A percentile compares a stretch with the other conserved stretches of the same genome.
These are phyloP conservation scores for Sussaba pulchella DNA, from an alignment of 2,888 invertebrate genomes.

Conservation along the genomic window DNA sequence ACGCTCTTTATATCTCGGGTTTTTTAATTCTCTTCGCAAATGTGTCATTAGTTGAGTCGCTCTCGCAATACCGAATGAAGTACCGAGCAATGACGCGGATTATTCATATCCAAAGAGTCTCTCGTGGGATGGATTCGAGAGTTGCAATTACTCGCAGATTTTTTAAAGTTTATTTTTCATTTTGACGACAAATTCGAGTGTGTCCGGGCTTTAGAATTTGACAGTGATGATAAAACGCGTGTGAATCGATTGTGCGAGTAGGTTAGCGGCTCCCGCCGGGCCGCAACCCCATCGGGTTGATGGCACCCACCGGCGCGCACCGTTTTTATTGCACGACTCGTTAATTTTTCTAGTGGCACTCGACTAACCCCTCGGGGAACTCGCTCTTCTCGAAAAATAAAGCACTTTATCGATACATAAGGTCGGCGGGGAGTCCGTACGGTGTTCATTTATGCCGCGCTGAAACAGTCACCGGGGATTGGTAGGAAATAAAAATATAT, in stretches of 20 bases:
- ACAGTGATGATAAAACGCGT: constrained; percentile 19
- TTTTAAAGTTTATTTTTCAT: background rate
- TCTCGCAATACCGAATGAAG: too few relatives aligned
- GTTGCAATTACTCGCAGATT: constrained; percentile 1
- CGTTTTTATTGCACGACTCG: constrained; percentile 65
- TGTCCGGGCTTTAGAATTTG: background rate
- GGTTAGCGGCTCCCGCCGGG: constrained; percentile 23
- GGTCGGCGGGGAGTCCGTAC: background rate
- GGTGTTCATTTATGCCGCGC: background rate
- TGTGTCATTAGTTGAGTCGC: too few relatives aligned
- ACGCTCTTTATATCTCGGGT: too few relatives aligned
- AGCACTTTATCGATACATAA: constrained; percentile 23
- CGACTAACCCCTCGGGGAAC: constrained; percentile 46
- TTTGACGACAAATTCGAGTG: background rate
- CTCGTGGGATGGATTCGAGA: background rate
- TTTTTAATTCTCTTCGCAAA: too few relatives aligned
- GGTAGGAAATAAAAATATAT: background rate
- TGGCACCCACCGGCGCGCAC: constrained; percentile 17
- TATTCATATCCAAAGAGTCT: background rate
- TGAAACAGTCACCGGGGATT: constrained; percentile 4
- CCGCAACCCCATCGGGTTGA: constrained; percentile 20
- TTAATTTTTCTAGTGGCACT: constrained; percentile 67
- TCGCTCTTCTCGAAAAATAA: constrained; percentile 42
- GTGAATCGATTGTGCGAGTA: constrained; percentile 27
- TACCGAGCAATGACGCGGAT: background rate